Conservation (phyloP, 2,113 vertebrate species). For the Prionailurus viverrinus region DNA sequence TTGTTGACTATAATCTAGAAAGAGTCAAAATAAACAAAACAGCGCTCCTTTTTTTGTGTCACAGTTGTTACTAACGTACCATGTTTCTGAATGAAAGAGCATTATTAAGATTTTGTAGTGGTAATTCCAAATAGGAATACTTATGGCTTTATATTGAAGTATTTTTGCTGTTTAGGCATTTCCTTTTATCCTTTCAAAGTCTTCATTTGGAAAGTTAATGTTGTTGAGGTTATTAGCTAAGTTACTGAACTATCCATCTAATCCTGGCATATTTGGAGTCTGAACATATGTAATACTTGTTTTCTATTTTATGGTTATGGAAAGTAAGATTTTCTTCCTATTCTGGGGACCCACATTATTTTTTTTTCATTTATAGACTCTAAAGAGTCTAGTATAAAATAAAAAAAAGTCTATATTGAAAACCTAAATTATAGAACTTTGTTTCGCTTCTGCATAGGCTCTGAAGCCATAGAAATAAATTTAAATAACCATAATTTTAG, state of each 20-base stretch:
- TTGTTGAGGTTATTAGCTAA: conserved; percentile 23
- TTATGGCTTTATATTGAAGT: background rate
- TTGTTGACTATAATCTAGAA: background rate
- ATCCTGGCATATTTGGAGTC: background rate
- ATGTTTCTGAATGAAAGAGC: conserved; percentile 2
- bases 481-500: background rate
- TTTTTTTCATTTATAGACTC: conserved; percentile 40
- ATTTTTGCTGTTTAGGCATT: background rate
- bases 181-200: conserved; percentile 17
- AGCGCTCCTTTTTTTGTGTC: background rate
- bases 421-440: background rate
- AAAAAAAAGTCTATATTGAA: conserved; percentile 9
- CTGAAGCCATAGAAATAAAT: background rate
- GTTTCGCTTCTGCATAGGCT: background rate
- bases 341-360: background rate
- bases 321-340: conserved; percentile 28
- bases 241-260: background rate
- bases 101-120: conserved; percentile 13
- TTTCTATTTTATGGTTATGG: conserved; percentile 26
- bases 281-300: background rate
- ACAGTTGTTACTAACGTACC: background rate
- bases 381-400: background rate
- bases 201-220: conserved; percentile 34
- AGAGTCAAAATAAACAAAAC: background rate
- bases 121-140: background rate